Percentiles rank a stretch among this genome's conserved stretches.
phyloP scores from a whole-genome alignment of 2,888 invertebrate species.

The Acanthosepion lycidas region DNA sequence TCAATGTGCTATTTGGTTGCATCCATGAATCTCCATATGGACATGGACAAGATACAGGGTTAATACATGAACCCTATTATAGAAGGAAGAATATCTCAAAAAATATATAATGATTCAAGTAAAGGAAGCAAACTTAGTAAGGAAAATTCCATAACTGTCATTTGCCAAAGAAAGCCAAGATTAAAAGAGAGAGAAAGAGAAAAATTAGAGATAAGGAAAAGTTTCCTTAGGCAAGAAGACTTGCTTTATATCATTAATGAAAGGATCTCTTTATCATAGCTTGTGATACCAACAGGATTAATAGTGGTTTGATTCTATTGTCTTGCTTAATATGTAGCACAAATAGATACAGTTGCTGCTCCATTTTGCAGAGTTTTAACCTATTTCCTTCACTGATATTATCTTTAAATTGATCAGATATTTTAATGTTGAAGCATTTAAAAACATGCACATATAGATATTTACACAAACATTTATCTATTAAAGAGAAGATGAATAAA shows the following conservation, averaged over 20 bases:
- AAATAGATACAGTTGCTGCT: not conserved
- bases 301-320: too few relatives aligned
- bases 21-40: slow-evolving; percentile 40
- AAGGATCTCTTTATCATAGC: too few relatives aligned
- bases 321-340: not conserved
- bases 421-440: not conserved
- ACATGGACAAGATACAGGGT: not conserved
- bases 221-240: too few relatives aligned
- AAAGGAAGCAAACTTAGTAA: too few relatives aligned
- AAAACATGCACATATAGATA: not conserved
- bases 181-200: too few relatives aligned
- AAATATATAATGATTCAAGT: too few relatives aligned
- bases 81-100: not conserved
- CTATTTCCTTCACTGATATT: too few relatives aligned
- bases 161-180: too few relatives aligned
- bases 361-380: not conserved
- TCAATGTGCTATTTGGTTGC: not conserved
- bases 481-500: not conserved
- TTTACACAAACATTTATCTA: not conserved
- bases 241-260: too few relatives aligned
- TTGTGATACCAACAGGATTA: too few relatives aligned
- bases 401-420: not conserved
- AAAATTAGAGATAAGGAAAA: too few relatives aligned
- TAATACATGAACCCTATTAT: not conserved
- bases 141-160: too few relatives aligned